Base-by-base conservation (phyloP, 1,140 invertebrate species). In the Panagrolaimus sp. region DNA sequence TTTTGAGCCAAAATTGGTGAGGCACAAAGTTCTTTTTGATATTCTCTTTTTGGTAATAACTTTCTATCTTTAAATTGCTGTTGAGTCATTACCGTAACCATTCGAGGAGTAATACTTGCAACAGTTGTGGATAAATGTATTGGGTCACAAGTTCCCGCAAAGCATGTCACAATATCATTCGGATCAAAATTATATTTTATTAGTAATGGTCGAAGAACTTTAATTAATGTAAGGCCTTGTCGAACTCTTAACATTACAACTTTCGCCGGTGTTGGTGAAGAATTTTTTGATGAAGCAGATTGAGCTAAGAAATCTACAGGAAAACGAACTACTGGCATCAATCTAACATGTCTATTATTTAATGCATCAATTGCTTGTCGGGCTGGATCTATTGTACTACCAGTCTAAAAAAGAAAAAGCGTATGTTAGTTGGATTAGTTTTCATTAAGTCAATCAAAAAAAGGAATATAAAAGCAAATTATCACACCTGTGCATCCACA, bases 301-400 rank as follows among this genome's bases (percentile, higher is more conserved):
- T 80, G 72, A 38, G 80, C 76, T 17, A 80, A 64, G 52, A 80
- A 73, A 46, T 83, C 73, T 15, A 80, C 76, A 21, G 80, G 74
- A 38, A 80, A 79, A 26, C 70, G 70, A 32, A 80, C 78, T 24
- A 82, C 76, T 44, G 79, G 71, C 66, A 81, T 75, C 28, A 80
- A 71, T 28, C 78, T 69, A 38, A 75, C 67, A 44, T 38, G 28
- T 52, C 78, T 68, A 43, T 82, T 80, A 58, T 81, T 76, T n/a
- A 80, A 68, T 43, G 78, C 78, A 62, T 80, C 78, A 43, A 82
- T 71, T 15, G 78, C 78, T 72, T 80, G 78, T 43, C 78, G 65
- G 21, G 72, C 79, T 52, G 78, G 78, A 62, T 80, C 78, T 38
- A 80, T 80, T 9, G 78, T 80, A 58, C 74, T 73, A 52, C 78